Evolutionary conservation across 2,113 vertebrate species (phyloP).

Genomic region (Zosterops pallidus): DNA sequence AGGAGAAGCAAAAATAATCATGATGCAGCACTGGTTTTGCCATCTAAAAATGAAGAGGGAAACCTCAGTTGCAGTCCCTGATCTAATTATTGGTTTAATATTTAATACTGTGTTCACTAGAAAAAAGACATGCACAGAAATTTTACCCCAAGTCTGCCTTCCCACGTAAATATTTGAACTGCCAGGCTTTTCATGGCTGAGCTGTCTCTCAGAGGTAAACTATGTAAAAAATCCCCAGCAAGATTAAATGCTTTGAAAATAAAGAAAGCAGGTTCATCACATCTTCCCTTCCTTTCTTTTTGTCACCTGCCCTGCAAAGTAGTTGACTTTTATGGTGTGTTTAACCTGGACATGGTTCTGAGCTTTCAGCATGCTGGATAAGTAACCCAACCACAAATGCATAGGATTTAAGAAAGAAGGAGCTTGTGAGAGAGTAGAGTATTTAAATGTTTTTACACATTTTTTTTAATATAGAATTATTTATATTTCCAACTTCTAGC

Average conservation of each 20-base stretch:
- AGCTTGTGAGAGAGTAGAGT: fast-evolving
- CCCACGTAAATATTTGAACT: neutral
- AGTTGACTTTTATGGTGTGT: neutral
- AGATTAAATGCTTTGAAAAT: neutral
- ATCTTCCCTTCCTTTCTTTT: neutral
- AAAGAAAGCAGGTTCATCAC: neutral
- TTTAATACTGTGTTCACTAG: neutral
- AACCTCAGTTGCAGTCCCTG: neutral
- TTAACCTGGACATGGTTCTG: neutral
- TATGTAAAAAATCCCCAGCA: neutral
- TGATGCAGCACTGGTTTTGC: neutral
- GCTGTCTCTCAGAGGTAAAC: neutral
- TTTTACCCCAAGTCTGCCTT: neutral
- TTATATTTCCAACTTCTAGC: neutral
- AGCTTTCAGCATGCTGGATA: neutral
- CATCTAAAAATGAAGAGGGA: neutral
- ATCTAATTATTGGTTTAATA: conserved; percentile 35
- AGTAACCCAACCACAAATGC: neutral
- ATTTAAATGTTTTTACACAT: neutral
- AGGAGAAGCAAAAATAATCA: neutral
- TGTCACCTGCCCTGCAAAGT: neutral
- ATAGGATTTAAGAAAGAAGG: neutral
- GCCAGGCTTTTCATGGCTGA: neutral
- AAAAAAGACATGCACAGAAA: neutral
- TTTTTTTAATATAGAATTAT: neutral